Base-by-base conservation (phyloP, 2,113 vertebrate species). In the Psittacula cyanocephala region DNA sequence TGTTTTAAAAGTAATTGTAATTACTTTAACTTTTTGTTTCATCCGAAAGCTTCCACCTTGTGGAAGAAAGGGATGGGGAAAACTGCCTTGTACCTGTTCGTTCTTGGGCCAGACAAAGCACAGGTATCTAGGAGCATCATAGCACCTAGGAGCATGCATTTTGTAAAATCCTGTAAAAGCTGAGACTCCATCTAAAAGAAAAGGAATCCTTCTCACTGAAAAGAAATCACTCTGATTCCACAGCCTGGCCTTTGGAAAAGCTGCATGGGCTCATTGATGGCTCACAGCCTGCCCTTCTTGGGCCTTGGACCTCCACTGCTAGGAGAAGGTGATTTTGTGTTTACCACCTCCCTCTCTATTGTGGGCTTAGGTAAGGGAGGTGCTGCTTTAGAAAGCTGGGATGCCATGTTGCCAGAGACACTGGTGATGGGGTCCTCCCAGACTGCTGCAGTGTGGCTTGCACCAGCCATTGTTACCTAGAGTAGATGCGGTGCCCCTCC, bases 81-180 rank as follows among this genome's bases (percentile, higher is more conserved):
- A 53, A 50, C 22, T 27, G 28, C 17, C 17, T 75, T 6, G 0
- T 43, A 14, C 1, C 0, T 62, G 14, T 33, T 53, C 8, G 5
- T 76, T 53, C 24, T 53, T 33, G 24, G 18, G 13, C 35, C 74
- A 37, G 33, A 28, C 28, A 19, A 71, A 88, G 37, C 29, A 7
- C 27, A 43, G 39, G 11, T 43, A 25, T 33, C 33, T 59, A 59
- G 57, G 57, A 59, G 57, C 22, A 24, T n/a, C 33, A 35, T 24
- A 59, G 46, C 31, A 41, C 16, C 8, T 41, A 41, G 41, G 44
- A 70, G 39, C 9, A 17, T 62, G 31, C 19, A 10, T 69, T 92
- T 35, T 31, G 17, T 53, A 49, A 22, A 43, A 37, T 39, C 59
- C 10, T 76, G 39, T 53, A 47, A 17, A 74, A 44, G 20, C 0